Evolutionary conservation across 2,888 invertebrate species (phyloP), one percentile per base, ranked within the genome.

Genomic region (Nematopogon swammerdamellus): DNA sequence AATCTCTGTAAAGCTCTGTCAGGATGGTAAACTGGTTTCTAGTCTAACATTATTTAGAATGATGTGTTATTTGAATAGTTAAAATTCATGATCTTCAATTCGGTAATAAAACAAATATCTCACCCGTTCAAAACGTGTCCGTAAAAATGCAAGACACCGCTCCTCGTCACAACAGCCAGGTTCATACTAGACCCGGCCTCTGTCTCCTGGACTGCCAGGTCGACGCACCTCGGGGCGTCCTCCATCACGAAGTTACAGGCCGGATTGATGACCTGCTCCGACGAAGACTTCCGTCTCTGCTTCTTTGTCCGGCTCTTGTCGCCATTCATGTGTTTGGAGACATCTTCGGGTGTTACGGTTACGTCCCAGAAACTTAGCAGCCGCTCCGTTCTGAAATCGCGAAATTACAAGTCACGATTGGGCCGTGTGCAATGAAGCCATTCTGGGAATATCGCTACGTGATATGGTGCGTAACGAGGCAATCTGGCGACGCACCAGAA

Each of bases 121-220:
- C 66, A 88, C 83, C 90, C 91, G 70, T 92, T 92, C 36, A 91
- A 72, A 55, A 85, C 84, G 59, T 90, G 88, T 48, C 86, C 82
- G 65, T 91, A 95, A 50, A 91, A 75, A 67, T 93, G 89, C 42
- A 91, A 83, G 5, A 87, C 85, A 1, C 95, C 95, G 60, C 86
- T 89, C 57, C 87, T 82, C 0, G 92, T 91, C 0, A 85, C 82
- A 0, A 85, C 84, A 0, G 77, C 68, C 58, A 64, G 72, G 65
- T 55, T 82, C 66, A 67, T 72, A 56, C 72, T 73, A 0, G 76
- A 77, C 10, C 68, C 59, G 0, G 81, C 81, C 3, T 82, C 81
- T 10, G 77, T 75, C 3, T 68, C 67, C 18, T 74, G 62, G 53
- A 81, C 62, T 1, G 81, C 68, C 0, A 85, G 82, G 42, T 74